Evolutionary conservation across 2,113 vertebrate genomes (phyloP), one percentile per base, ranked within the genome.

Genomic region (Myrmecophaga tridactyla): DNA sequence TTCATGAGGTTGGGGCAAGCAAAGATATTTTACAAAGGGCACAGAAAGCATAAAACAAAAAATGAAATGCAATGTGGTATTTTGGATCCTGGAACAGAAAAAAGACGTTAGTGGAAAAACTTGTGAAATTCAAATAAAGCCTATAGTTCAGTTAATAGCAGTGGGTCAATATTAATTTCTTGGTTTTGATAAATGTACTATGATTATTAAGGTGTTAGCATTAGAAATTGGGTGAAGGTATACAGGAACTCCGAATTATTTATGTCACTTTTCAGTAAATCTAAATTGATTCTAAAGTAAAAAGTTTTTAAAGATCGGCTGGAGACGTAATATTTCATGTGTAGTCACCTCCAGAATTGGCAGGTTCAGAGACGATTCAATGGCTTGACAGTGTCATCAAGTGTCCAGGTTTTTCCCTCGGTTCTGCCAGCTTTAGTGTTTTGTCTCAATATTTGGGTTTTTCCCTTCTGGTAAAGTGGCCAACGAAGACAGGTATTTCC

Each of bases 341-440:
- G 31, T 8, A 15, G 60, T 4, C 1, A 39, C 29, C 58, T 6
- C 56, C 23, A 21, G 86, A 76, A 17, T 34, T 7, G 14, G 86
- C 23, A 31, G 12, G 43, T 65, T 51, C n/a, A 27, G 60, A 31
- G 36, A 6, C 34, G 60, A 41, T 6, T 12, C 36, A 15, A 11
- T 0, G 48, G 17, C 14, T 23, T 1, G 27, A 6, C 23, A 1
- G 1, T 1, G 4, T 11, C 7, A 2, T 67, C 7, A 1, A 17
- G 18, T 56, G 1, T 34, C 62, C 29, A 15, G 3, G 9, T 17
- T 7, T 46, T 56, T 7, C 5, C 48, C 13, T 1, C 3, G 46
- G n/a, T 25, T 80, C 36, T 18, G 36, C 4, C 23, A 41, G 3
- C 8, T 46, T 43, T 56, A 0, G 13, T 41, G 3, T n/a, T 80